phyloP scores from a whole-genome alignment of 2,888 invertebrate genomes.

The Nomada lathburiana region DNA sequence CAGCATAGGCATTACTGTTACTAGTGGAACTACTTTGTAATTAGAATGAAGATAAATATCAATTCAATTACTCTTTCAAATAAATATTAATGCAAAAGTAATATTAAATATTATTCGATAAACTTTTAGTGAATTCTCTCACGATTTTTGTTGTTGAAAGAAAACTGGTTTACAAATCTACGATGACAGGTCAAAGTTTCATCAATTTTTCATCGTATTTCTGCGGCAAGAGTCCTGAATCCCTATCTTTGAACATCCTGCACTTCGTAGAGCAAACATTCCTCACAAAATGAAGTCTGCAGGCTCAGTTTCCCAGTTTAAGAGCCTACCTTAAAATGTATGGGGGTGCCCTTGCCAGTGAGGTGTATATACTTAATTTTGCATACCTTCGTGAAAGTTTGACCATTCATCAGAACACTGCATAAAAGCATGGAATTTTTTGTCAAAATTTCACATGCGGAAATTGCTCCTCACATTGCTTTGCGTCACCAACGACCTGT shows the following conservation, averaged over 20 bases:
- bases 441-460: constrained; percentile 6
- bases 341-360: neutral
- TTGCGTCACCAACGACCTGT: neutral
- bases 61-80: too few relatives aligned
- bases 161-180: neutral
- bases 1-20: too few relatives aligned
- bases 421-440: constrained; percentile 5
- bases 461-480: constrained; percentile 3
- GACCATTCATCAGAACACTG: constrained; percentile 13
- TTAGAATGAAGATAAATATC: too few relatives aligned
- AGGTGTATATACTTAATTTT: constrained; percentile 1
- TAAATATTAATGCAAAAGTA: too few relatives aligned
- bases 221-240: neutral
- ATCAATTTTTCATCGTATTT: neutral
- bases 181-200: neutral
- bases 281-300: neutral
- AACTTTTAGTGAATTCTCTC: too few relatives aligned
- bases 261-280: neutral
- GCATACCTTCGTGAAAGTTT: constrained; percentile 6
- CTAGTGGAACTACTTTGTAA: too few relatives aligned
- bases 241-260: neutral
- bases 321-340: constrained; percentile 6
- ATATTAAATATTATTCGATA: too few relatives aligned
- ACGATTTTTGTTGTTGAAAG: neutral
- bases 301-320: neutral